Conservation (phyloP, 35 echinoderm and acorn worm species). For the Patiria miniata region DNA sequence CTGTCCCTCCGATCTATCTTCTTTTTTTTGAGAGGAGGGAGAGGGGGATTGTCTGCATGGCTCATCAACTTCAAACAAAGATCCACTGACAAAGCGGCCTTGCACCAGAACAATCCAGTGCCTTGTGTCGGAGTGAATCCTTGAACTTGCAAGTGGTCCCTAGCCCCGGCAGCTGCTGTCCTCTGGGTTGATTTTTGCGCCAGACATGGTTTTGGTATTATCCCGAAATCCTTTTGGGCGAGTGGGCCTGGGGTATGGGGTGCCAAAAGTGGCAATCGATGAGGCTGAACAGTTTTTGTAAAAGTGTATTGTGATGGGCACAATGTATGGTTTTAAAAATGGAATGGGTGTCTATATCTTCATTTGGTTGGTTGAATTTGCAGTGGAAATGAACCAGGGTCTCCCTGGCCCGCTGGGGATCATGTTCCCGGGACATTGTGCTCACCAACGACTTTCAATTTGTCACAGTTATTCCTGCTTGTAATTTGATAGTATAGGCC, state of each 20-base stretch:
- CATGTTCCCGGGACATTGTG: background rate
- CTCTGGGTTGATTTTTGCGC: background rate
- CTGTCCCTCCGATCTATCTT: no score
- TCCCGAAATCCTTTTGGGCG: background rate
- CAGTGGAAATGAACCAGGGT: no score
- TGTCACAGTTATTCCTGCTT: no score
- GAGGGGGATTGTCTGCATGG: background rate
- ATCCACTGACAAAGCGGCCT: background rate
- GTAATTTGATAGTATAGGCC: no score
- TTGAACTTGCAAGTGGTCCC: slow-evolving; percentile 1
- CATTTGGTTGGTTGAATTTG: no score
- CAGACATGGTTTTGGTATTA: slow-evolving; percentile 12
- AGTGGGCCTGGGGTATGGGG: background rate
- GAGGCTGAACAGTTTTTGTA: background rate
- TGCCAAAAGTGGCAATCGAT: background rate
- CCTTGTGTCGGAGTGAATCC: slow-evolving; percentile 5
- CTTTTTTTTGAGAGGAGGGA: background rate
- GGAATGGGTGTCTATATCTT: background rate
- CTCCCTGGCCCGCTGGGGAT: no score
- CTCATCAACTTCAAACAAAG: slow-evolving; percentile 20
- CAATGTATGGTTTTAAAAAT: no score
- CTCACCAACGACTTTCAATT: no score
- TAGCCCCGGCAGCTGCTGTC: background rate
- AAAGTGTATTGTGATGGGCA: no score
- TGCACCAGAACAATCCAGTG: background rate